phyloP scores from a whole-genome alignment of 2,113 vertebrate genomes.

The Ceyx cyanopectus region DNA sequence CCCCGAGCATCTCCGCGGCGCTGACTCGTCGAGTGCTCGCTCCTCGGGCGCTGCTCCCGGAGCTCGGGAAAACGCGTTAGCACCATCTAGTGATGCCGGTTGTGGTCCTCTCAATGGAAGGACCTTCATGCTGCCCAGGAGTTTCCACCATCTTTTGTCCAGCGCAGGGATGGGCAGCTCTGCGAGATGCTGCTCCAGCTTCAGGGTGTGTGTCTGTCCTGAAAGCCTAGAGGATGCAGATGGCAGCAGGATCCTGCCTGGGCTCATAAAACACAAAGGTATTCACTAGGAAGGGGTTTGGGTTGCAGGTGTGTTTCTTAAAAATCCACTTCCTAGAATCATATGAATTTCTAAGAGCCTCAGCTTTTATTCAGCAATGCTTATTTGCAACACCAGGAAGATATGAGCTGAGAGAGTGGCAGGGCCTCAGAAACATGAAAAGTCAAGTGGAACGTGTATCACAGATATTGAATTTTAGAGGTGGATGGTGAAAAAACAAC shows the following conservation, averaged over 20 bases:
- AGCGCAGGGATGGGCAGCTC: neutral
- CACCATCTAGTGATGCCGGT: constrained; percentile 65
- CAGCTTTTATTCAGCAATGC: rapidly evolving
- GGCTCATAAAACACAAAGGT: rapidly evolving
- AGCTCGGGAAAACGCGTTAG: constrained; percentile 51
- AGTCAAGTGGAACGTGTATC: neutral
- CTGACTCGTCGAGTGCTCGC: neutral
- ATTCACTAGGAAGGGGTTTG: neutral
- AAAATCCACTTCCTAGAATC: neutral
- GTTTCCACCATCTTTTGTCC: neutral
- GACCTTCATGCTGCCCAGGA: neutral
- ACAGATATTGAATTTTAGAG: neutral
- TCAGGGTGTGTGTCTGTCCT: neutral
- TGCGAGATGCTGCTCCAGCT: neutral
- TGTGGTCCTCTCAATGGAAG: neutral
- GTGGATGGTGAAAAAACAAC: neutral
- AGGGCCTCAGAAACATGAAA: neutral
- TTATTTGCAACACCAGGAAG: neutral
- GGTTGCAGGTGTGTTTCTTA: neutral
- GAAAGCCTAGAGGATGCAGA: neutral
- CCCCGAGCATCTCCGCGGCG: neutral
- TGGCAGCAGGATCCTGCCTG: neutral
- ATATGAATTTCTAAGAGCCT: neutral
- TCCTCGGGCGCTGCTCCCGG: neutral
- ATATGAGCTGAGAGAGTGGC: neutral